Evolutionary conservation across 2,113 vertebrate species (phyloP), one percentile per base, ranked within the genome.

Genomic region (Synchiropus splendidus): DNA sequence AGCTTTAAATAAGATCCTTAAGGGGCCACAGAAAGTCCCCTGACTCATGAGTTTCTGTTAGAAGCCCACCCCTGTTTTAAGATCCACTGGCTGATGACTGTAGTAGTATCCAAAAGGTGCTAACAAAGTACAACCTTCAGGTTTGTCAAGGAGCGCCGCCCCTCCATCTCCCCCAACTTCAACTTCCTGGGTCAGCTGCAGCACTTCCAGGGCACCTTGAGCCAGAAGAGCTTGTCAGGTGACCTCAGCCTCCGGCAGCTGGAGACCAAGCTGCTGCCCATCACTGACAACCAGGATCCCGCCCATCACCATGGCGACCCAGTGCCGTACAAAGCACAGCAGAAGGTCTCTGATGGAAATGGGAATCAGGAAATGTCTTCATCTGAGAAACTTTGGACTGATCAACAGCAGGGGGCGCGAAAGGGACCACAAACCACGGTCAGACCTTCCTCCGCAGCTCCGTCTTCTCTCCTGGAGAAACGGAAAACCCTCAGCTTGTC

Each of bases 161-260:
- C 87, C 10, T 80, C 85, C 17, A 89, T 89, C 42, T 89, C 86
- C 16, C 87, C 87, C 2, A 89, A 89, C 60, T 88, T 89, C 61
- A 89, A 89, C 71, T 89, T 89, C 61, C 78, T 89, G 42, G 87
- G 87, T 33, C 87, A 88, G 51, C 77, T 89, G 54, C 84, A 87
- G 67, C 76, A 77, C 45, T 87, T 87, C 35, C 82, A 89, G 61
- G 58, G 54, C n/a, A 82, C 78, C 1, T 76, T 88, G 17, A 58
- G 47, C 30, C 72, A 72, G 12, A 70, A 57, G 15, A 31, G 32
- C 1, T 11, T 45, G 2, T 39, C 61, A 1, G 43, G 45, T 0
- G 32, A 37, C 15, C 31, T 46, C 9, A 10, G 41, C 6, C 8
- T 27, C 31, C 64, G 54, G 35, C 53, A 60, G 31, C 32, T 42